Base-by-base conservation (phyloP, 2,888 invertebrate genomes). In the Lordiphosa andalusiaca region DNA sequence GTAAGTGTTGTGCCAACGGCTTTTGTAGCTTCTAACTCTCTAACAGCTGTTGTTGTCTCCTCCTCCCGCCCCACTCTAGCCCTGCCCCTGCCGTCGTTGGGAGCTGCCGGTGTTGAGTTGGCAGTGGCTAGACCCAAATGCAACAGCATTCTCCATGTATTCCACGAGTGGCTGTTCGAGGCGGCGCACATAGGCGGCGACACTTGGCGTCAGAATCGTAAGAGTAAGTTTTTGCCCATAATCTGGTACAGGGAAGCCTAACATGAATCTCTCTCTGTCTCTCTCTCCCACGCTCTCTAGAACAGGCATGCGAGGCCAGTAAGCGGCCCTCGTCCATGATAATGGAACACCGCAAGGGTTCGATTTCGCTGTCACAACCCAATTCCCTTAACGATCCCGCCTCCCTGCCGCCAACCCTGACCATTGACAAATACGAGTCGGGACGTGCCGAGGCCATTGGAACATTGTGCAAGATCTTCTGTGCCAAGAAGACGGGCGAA, bases 101-200 rank as follows among this genome's bases (percentile, higher is more conserved):
- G 91, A 6, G 57, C 73, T 59, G 91, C 73, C 58, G 91, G 91
- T 4, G 52, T 76, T 36, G 94, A 92, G 25, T 91, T 95, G 68
- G 94, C 95, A 1, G 92, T 93, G 13, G 91, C 93, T 25, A 92
- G 98, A 54, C 97, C 98, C 16, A 96, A 96, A 87, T 97, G 97
- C 82, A 98, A 98, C 90, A 98, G 98, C 67, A 95, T 98, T 87
- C 92, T 98, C 57, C 98, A 98, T 89, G 91, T 98, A 71, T 98
- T 98, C 89, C 98, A 98, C 1, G 95, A 96, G 86, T 98, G 98
- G 98, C 90, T 98, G 67, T 98, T 98, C 88, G 98, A 98, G 89
- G 98, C 98, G 4, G 95, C 98, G 2, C 94, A 98, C 73, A 95
- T 97, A 74, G 97, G 97, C 3, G 95, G 95, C 42, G 94, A 94